Evolutionary conservation across 2,113 vertebrate genomes (phyloP).

Genomic region (Camelus bactrianus): DNA sequence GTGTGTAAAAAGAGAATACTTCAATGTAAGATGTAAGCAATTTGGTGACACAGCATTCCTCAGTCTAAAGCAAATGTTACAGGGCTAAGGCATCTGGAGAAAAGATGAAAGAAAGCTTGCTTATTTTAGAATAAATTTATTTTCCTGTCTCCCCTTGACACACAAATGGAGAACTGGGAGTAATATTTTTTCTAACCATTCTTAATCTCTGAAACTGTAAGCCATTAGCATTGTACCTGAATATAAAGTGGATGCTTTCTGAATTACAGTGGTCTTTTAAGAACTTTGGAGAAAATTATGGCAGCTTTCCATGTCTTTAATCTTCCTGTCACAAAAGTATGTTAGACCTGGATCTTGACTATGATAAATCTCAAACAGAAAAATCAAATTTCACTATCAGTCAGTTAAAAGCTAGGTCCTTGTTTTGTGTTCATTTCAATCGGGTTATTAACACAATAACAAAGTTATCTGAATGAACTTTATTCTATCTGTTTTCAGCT

Average conservation of each 20-base stretch:
- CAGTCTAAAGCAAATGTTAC: constrained; percentile 74
- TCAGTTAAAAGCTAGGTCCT: constrained; percentile 78
- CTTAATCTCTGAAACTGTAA: constrained; percentile 78
- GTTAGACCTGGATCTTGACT: constrained; percentile 80
- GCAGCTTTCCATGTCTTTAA: constrained; percentile 84
- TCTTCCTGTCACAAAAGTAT: constrained; percentile 86
- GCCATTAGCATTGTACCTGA: constrained; percentile 78
- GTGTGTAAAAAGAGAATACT: constrained; percentile 48
- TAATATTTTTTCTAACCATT: constrained; percentile 79
- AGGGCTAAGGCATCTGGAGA: constrained; percentile 63
- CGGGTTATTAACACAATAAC: constrained; percentile 82
- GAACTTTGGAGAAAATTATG: constrained; percentile 79
- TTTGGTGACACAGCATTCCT: constrained; percentile 66
- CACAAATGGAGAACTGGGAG: constrained; percentile 68
- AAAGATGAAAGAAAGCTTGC: constrained; percentile 72
- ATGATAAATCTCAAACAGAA: constrained; percentile 80
- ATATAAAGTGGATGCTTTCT: constrained; percentile 80
- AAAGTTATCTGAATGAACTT: constrained; percentile 77
- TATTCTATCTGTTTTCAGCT: constrained; percentile 60
- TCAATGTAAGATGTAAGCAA: constrained; percentile 62
- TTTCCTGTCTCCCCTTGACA: constrained; percentile 71
- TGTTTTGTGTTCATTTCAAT: constrained; percentile 81
- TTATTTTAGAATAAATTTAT: constrained; percentile 82
- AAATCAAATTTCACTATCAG: constrained; percentile 81
- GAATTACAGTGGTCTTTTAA: constrained; percentile 84